These are phyloP conservation scores for Dasypolia templi DNA, from an alignment of 2,888 invertebrate genomes.

Conservation along the genomic window DNA sequence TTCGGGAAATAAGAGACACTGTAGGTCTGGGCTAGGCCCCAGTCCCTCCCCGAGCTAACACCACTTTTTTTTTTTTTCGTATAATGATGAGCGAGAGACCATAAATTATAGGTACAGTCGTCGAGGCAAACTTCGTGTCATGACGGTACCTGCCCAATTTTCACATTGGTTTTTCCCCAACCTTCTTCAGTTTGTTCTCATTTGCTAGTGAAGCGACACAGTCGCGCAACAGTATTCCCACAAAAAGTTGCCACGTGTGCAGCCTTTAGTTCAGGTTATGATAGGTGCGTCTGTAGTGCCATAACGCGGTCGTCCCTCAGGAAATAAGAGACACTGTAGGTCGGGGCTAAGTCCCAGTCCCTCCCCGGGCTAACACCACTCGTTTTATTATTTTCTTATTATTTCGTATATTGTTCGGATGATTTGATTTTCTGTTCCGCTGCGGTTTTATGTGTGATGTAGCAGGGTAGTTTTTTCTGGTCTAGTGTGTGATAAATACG, in stretches of 20 bases:
- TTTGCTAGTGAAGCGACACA: background rate
- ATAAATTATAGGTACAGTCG: too few relatives aligned
- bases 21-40: too few relatives aligned
- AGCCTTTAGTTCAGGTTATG: slow-evolving; percentile 65
- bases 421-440: slow-evolving; percentile 68
- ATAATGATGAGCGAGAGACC: too few relatives aligned
- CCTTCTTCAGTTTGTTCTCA: too few relatives aligned
- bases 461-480: slow-evolving; percentile 4
- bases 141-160: too few relatives aligned
- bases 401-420: slow-evolving; percentile 66
- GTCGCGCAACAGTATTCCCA: slow-evolving; percentile 2
- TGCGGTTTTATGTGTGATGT: slow-evolving; percentile 34
- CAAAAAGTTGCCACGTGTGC: slow-evolving; percentile 26
- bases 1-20: too few relatives aligned
- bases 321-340: slow-evolving; percentile 82
- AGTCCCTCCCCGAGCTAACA: too few relatives aligned
- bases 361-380: slow-evolving; percentile 66
- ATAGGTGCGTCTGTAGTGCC: slow-evolving; percentile 80
- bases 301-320: slow-evolving; percentile 80
- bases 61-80: too few relatives aligned
- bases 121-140: too few relatives aligned
- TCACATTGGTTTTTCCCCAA: too few relatives aligned
- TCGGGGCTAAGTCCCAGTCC: slow-evolving; percentile 64
- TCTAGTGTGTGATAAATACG: background rate
- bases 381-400: slow-evolving; percentile 82